These are phyloP conservation scores for Myiotriccus ornatus DNA, from an alignment of 2,797 vertebrate genomes.

Conservation along the genomic window DNA sequence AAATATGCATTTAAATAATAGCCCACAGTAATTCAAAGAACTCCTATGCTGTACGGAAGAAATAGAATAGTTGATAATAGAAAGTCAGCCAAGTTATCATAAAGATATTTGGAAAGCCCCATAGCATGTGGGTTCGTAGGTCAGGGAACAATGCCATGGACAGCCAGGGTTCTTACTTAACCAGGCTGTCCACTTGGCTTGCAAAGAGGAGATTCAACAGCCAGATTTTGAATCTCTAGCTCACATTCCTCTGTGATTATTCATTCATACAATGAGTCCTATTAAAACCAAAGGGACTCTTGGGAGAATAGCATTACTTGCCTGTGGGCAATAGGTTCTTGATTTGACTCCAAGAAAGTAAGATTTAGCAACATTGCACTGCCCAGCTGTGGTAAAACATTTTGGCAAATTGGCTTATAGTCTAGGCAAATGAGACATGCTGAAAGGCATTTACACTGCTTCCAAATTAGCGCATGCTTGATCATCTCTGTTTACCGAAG, in stretches of 20 bases:
- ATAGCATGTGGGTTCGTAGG: background rate
- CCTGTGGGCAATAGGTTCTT: background rate
- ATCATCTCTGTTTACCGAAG: background rate
- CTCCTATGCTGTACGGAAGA: background rate
- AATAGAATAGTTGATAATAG: background rate
- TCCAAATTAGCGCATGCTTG: background rate
- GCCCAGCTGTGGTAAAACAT: background rate
- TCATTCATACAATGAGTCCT: constrained; percentile 1
- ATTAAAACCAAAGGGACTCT: constrained; percentile 24
- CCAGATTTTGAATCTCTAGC: background rate
- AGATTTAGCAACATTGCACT: background rate
- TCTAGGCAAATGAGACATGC: background rate
- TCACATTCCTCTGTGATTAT: constrained; percentile 29
- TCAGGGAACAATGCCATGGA: background rate
- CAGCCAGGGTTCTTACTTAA: background rate
- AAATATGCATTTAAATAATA: constrained; percentile 63
- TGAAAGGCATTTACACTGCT: background rate
- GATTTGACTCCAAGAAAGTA: background rate
- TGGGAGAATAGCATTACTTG: background rate
- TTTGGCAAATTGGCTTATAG: background rate
- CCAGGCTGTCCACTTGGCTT: background rate
- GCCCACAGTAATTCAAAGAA: constrained; percentile 48
- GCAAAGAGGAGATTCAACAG: background rate
- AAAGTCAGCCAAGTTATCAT: background rate
- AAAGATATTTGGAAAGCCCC: background rate